Evolutionary conservation across 2,113 vertebrate species (phyloP), one percentile per base, ranked within the genome.

Genomic region (Lycocorax pyrrhopterus): DNA sequence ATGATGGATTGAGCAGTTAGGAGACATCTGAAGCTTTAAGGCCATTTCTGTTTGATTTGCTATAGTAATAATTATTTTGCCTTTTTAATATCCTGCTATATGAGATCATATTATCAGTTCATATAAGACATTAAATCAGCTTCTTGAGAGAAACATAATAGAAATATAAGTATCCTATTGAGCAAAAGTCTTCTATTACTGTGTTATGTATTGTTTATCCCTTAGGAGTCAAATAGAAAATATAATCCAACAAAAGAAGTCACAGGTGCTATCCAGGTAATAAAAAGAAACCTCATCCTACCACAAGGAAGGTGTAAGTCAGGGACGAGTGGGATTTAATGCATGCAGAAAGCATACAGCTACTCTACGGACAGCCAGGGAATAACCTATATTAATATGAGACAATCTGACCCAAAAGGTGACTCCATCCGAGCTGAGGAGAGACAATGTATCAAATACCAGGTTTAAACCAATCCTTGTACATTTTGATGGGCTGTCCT

Each of bases 31-130:
- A 66, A 89, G 56, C 69, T 93, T 87, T 73, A 89, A 92, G 66
- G 27, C 20, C 19, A 22, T 29, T 52, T 89, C 46, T 66, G 27
- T 73, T 71, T 91, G 84, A 91, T 73, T 53, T 95, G 73, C 46
- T 89, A 37, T 32, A 58, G 73, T 58, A 87, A 90, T 95, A 59
- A 72, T 89, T 92, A 84, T 53, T 96, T 90, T 85, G 37, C 53
- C 47, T 89, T 93, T 89, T 96, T 91, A 93, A 95, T 94, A 93
- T 73, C 80, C 44, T 79, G 74, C 72, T 93, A 32, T 58, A 90
- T 88, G 93, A 78, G 30, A 78, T 80, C 49, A 47, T 44, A 77
- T 90, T 90, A 86, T 72, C 32, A 10, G 25, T 84, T 95, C 73
- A 84, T 62, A 44, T 26, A 81, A 71, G 49, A 77, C 44, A 81